A percentile compares a stretch with the other conserved stretches of the same genome.
phyloP scores from a whole-genome alignment of 2,888 invertebrate species.

The Drymonia ruficornis region DNA sequence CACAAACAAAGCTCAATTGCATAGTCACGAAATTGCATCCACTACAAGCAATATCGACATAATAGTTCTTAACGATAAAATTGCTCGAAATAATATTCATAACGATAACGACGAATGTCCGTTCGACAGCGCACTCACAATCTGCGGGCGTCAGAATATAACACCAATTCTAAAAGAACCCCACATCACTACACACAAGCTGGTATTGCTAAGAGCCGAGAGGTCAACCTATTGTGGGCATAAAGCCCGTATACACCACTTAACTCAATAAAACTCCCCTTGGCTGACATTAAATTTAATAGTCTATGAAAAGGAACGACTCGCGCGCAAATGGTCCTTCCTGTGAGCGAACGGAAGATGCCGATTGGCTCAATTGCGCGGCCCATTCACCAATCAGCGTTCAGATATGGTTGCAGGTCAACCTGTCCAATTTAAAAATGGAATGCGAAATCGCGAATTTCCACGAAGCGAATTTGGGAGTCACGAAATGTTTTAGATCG shows the following conservation, averaged over 20 bases:
- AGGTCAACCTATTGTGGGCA: slow-evolving; percentile 55
- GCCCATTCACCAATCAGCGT: slow-evolving; percentile 80
- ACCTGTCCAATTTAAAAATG: slow-evolving; percentile 50
- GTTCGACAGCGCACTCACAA: slow-evolving; percentile 62
- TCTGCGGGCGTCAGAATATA: slow-evolving; percentile 66
- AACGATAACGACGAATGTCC: slow-evolving; percentile 75
- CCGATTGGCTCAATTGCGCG: slow-evolving; percentile 81
- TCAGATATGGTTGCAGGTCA: slow-evolving; percentile 49
- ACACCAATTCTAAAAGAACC: slow-evolving; percentile 48
- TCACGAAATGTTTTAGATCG: slow-evolving; percentile 25
- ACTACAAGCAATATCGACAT: slow-evolving; percentile 41
- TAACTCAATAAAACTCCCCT: slow-evolving; percentile 83
- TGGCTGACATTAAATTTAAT: slow-evolving; percentile 79
- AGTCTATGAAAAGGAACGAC: slow-evolving; percentile 79
- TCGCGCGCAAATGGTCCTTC: slow-evolving; percentile 72
- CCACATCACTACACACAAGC: slow-evolving; percentile 23
- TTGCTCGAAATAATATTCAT: slow-evolving; percentile 69
- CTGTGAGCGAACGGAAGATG: slow-evolving; percentile 79
- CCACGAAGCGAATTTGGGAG: slow-evolving; percentile 22
- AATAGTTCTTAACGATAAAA: slow-evolving; percentile 73
- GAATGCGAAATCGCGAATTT: slow-evolving; percentile 42
- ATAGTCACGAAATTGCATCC: slow-evolving; percentile 57
- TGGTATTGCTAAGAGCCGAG: slow-evolving; percentile 22
- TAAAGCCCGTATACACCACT: slow-evolving; percentile 75
- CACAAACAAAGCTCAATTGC: slow-evolving; percentile 44